A percentile compares a stretch with the other conserved stretches of the same genome.
phyloP scores from a whole-genome alignment of 2,888 invertebrate genomes.

The Cephus pulcher region DNA sequence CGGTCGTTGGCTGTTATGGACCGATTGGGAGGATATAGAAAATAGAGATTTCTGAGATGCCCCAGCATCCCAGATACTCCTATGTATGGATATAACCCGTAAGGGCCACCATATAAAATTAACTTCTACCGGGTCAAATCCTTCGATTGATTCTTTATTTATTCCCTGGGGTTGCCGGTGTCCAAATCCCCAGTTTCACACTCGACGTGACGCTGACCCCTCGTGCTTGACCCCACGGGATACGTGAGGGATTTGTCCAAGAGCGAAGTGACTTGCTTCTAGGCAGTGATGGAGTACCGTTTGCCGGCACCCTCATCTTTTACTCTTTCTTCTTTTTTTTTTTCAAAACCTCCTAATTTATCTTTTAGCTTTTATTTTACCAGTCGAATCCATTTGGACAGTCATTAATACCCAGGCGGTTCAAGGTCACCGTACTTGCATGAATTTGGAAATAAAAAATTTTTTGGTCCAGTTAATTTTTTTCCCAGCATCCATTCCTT shows the following conservation, averaged over 20 bases:
- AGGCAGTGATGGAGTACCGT: constrained; percentile 24
- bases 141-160: constrained; percentile 54
- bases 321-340: background rate
- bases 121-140: constrained; percentile 34
- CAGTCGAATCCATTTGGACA: background rate
- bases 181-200: constrained; percentile 60
- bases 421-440: background rate
- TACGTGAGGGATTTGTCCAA: constrained; percentile 38
- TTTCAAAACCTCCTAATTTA: background rate
- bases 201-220: constrained; percentile 59
- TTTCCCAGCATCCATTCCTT: background rate
- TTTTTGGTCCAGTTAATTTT: background rate
- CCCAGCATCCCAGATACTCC: background rate
- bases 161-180: constrained; percentile 27
- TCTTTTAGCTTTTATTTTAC: background rate
- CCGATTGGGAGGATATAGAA: background rate
- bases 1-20: background rate
- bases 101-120: background rate
- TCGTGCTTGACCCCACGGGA: constrained; percentile 44
- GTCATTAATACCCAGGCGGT: too few species aligned
- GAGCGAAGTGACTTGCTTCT: constrained; percentile 27
- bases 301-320: background rate
- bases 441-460: background rate
- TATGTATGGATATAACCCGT: background rate
- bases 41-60: background rate